A percentile compares a stretch with the other conserved stretches of the same genome.
phyloP scores from a whole-genome alignment of 2,113 vertebrate genomes.

The Nyctibius bracteatus region DNA sequence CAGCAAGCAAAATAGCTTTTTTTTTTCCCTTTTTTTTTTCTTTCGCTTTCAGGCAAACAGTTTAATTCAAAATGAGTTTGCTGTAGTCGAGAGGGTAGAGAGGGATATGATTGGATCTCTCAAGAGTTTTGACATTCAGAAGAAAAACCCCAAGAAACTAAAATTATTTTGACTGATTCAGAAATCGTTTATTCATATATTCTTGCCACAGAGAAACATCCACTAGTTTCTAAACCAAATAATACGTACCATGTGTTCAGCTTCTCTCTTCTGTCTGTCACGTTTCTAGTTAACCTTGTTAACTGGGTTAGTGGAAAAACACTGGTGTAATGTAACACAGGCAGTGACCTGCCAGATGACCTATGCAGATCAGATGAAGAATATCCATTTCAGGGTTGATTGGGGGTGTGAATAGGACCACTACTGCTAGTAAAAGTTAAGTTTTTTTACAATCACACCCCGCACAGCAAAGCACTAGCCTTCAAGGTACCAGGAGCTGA shows the following conservation, averaged over 20 bases:
- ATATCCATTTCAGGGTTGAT: slow-evolving; percentile 46
- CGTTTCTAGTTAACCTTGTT: slow-evolving; percentile 51
- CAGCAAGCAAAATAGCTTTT: background rate
- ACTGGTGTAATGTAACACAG: slow-evolving; percentile 36
- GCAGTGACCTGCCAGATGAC: slow-evolving; percentile 44
- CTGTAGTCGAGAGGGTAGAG: background rate
- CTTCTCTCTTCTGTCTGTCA: slow-evolving; percentile 17
- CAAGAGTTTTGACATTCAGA: background rate
- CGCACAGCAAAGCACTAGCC: background rate
- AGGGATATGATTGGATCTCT: background rate
- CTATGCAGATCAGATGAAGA: slow-evolving; percentile 57
- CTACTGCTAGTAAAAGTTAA: background rate
- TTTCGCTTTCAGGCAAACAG: background rate
- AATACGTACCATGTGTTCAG: slow-evolving; percentile 41
- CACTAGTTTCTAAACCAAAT: slow-evolving; percentile 14
- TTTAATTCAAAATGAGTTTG: background rate
- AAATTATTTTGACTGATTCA: slow-evolving; percentile 12
- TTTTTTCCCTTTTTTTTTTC: background rate
- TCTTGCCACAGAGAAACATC: background rate
- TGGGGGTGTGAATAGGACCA: background rate
- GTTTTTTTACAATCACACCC: background rate
- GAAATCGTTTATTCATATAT: background rate
- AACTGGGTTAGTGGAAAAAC: slow-evolving; percentile 44
- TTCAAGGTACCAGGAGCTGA: background rate
- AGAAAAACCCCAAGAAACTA: background rate